Conservation (phyloP, 2,113 vertebrate genomes). For the Silurus glanis region DNA sequence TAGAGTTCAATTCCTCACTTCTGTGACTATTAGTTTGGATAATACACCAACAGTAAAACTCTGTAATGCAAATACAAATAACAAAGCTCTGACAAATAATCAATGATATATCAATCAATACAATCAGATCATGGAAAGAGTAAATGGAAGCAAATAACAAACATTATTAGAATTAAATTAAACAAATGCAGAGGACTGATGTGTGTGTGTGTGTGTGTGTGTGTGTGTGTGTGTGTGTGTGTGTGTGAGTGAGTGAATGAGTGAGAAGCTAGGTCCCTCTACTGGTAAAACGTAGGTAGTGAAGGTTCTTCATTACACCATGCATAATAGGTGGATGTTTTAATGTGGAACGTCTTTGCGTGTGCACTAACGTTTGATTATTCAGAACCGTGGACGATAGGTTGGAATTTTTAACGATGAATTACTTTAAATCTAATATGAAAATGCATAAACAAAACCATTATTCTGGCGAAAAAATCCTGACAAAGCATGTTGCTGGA, state of each 20-base stretch:
- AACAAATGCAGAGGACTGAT: background rate
- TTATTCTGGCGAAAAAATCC: background rate
- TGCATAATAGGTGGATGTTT: background rate
- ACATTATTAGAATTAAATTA: background rate
- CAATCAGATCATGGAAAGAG: background rate
- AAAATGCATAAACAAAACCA: background rate
- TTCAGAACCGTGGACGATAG: background rate
- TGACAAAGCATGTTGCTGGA: background rate
- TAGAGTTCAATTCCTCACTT: background rate
- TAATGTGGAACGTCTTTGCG: background rate
- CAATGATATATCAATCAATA: background rate
- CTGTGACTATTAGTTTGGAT: background rate
- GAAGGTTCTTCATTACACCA: background rate
- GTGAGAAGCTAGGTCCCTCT: slow-evolving; percentile 41
- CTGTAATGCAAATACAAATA: background rate
- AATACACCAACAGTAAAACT: background rate
- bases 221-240: background rate
- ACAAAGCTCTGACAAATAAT: background rate
- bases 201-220: background rate
- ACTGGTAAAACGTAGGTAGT: slow-evolving; percentile 26
- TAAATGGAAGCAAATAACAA: background rate
- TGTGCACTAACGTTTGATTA: background rate
- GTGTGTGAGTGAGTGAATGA: background rate
- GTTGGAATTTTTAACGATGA: background rate
- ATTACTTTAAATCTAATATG: background rate